A percentile compares a stretch with the other conserved stretches of the same genome.
Evolutionary conservation across 1,140 invertebrate genomes (phyloP).

Genomic region (Hylaeus anthracinus): DNA sequence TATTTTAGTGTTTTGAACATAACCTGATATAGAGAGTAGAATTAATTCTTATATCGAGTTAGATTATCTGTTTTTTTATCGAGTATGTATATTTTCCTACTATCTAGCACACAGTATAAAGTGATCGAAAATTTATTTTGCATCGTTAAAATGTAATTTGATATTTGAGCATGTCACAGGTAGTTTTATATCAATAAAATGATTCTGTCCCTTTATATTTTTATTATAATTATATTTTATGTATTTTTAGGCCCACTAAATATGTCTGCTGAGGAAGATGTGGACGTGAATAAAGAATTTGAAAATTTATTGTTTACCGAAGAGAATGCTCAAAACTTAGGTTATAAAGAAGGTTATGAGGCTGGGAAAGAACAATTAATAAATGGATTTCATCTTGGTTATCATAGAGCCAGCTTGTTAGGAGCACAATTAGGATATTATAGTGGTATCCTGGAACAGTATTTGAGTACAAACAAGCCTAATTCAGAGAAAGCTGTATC

Average conservation of each 20-base stretch:
- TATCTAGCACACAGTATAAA: neutral
- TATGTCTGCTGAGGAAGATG: conserved; percentile 55
- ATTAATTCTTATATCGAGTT: neutral
- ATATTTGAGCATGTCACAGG: neutral
- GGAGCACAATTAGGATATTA: conserved; percentile 77
- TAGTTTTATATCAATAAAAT: neutral
- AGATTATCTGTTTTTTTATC: neutral
- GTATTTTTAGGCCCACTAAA: conserved; percentile 46
- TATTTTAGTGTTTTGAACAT: no score
- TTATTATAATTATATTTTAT: conserved; percentile 21
- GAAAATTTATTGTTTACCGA: conserved; percentile 75
- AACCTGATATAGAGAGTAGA: neutral
- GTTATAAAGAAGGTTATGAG: conserved; percentile 73
- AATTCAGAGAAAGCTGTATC: conserved; percentile 78
- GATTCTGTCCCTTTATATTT: neutral
- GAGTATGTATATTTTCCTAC: neutral
- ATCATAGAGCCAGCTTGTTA: conserved; percentile 74
- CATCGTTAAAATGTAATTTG: neutral
- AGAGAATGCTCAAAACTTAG: conserved; percentile 70
- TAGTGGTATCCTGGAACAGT: conserved; percentile 70
- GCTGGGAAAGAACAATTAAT: conserved; percentile 68
- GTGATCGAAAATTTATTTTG: neutral
- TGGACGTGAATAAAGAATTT: conserved; percentile 76
- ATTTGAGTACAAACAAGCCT: conserved; percentile 53
- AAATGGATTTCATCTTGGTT: conserved; percentile 77